A percentile compares a stretch with the other conserved stretches of the same genome.
phyloP scores from a whole-genome alignment of 2,888 invertebrate species.

The Chalcis sispes region DNA sequence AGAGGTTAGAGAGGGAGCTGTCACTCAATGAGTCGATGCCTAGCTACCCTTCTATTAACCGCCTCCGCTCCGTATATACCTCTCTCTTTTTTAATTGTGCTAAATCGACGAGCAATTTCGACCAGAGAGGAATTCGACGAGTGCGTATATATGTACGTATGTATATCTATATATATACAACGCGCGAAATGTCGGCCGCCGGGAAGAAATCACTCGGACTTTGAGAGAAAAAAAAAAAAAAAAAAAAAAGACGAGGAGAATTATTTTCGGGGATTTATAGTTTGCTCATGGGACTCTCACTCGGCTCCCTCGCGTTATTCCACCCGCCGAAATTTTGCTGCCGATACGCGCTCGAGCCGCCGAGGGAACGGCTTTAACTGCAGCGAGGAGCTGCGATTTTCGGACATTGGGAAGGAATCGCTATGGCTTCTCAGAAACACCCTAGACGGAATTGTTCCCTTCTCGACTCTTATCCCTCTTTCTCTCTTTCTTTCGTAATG shows the following conservation, averaged over 20 bases:
- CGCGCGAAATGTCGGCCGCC: no score
- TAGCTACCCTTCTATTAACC: conserved; percentile 75
- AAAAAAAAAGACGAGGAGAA: background rate
- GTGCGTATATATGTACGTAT: no score
- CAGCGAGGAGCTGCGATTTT: no score
- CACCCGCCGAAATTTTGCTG: no score
- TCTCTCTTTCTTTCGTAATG: conserved; percentile 43
- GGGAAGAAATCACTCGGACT: no score
- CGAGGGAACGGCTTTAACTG: no score
- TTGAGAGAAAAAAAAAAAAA: conserved; percentile 21
- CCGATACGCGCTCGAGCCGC: no score
- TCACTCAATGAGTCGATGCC: conserved; percentile 73
- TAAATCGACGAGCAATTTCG: conserved; percentile 75
- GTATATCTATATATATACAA: background rate
- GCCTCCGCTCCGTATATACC: conserved; percentile 62
- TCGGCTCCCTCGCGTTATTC: background rate
- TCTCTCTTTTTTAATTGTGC: conserved; percentile 73
- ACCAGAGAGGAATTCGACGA: no score
- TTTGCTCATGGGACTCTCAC: no score
- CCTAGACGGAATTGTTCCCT: conserved; percentile 50
- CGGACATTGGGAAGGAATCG: conserved; percentile 52
- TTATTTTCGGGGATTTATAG: conserved; percentile 51
- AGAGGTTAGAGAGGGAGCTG: conserved; percentile 73
- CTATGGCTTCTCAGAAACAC: conserved; percentile 47
- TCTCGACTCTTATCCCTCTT: background rate